phyloP scores from a whole-genome alignment of 2,888 invertebrate genomes.

The Sminthurinus aureus region DNA sequence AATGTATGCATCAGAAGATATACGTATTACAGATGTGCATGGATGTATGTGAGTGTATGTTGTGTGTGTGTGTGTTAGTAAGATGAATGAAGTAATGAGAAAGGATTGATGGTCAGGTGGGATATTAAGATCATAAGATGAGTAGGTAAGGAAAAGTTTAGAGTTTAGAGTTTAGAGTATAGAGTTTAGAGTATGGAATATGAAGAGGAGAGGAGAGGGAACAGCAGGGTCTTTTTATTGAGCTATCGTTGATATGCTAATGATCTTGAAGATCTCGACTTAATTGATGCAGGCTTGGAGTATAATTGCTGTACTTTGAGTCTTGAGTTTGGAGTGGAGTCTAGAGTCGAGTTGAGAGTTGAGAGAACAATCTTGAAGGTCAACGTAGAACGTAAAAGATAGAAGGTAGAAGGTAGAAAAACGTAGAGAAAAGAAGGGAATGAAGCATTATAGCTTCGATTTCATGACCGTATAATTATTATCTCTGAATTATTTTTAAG shows the following conservation, averaged over 20 bases:
- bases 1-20: too few species aligned
- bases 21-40: too few species aligned
- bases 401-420: conserved; percentile 14
- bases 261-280: conserved; percentile 47
- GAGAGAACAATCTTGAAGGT: conserved; percentile 47
- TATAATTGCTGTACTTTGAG: conserved; percentile 46
- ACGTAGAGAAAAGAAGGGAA: conserved; percentile 15
- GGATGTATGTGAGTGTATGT: too few species aligned
- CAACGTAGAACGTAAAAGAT: conserved; percentile 27
- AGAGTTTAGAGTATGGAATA: conserved; percentile 22
- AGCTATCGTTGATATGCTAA: conserved; percentile 58
- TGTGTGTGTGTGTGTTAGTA: conserved; percentile 36
- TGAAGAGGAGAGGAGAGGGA: conserved; percentile 6
- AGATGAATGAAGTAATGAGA: conserved; percentile 54
- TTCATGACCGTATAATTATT: conserved; percentile 55
- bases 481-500: conserved; percentile 55
- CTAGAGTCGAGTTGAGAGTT: neutral
- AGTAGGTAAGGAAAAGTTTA: conserved; percentile 35
- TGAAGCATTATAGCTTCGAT: conserved; percentile 39
- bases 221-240: conserved; percentile 55
- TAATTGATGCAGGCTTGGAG: conserved; percentile 56
- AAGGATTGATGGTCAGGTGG: conserved; percentile 55
- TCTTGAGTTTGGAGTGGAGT: too few species aligned
- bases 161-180: conserved; percentile 23
- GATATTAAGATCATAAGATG: conserved; percentile 36